Base-by-base conservation (phyloP, 2,113 vertebrate genomes). In the Cervus canadensis region DNA sequence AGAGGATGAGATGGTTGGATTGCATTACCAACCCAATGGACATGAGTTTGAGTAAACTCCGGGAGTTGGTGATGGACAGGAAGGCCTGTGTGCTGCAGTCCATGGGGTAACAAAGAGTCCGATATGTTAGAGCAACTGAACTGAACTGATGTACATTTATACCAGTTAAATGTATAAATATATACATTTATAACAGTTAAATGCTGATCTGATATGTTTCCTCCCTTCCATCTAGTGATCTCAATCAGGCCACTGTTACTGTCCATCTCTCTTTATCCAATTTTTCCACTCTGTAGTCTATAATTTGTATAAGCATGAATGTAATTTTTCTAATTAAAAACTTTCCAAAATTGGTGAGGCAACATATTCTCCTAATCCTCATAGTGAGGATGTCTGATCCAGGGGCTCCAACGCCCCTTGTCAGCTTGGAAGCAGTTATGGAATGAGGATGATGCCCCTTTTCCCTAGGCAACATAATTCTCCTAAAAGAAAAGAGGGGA, bases 1-100 rank as follows among this genome's bases (percentile, higher is more conserved):
- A 36, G 33, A 67, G 64, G 17, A 67, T 36, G 33, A 67, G 64
- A 67, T 67, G 33, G 64, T 21, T 36, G 64, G 64, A 67, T 67
- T n/a, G 4, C 9, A 36, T 67, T 33, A 67, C 3, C 0, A 0
- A 67, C 33, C 10, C 17, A 36, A 16, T 36, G 17, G 64, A 67
- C 64, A 67, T 67, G 64, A 67, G 4, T 67, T 67, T 67, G 64
- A 67, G 33, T 36, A n/a, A 67, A 21, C 33, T 67, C 64, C 8
- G 0, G 17, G 4, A 36, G 33, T 36, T 67, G 4, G 17, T 36
- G 64, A 67, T 21, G 64, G 64, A 36, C 33, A 67, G 17, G 64
- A 33, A 36, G 64, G 64, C 8, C 7, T 67, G 33, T n/a, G 64
- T 21, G 2, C n/a, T 36, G 33, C 64, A 36, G 33, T 67, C 64